Base-by-base conservation (phyloP, 2,888 invertebrate genomes). In the Baccha elongata region DNA sequence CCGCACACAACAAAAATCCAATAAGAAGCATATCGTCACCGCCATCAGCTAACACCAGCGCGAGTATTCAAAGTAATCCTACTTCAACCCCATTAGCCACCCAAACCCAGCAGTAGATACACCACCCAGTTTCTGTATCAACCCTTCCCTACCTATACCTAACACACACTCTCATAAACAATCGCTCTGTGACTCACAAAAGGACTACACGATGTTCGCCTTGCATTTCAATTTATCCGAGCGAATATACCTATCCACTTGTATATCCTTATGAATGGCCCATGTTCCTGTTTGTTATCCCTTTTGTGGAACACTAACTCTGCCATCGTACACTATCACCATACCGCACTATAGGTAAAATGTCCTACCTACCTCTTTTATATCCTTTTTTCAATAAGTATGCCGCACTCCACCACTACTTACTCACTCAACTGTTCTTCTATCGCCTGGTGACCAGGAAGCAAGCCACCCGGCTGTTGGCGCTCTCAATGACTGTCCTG, bases 261-360 rank as follows among this genome's bases (percentile, higher is more conserved):
- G 55, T 83, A 83, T 73, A 83, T 83, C 78, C 83, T 83, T 83
- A 83, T 83, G 78, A 83, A 83, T 83, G 78, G 83, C 72, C 72
- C 83, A 83, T 83, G 83, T 83, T 83, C 83, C 83, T 83, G 83
- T 83, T 83, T 83, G 83, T 83, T 83, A 83, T 83, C 83, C 83
- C 83, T 73, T 83, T 83, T 83, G 83, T 83, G 83, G 83, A 83
- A 83, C 83, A 83, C 83, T 83, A 83, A 83, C 83, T 83, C 83
- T 78, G 68, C 78, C 78, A 83, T 78, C 78, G 68, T 78, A 78
- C 78, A 76, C 76, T 67, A 67, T 76, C 65, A 64, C 37, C 62
- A 53, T 52, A 60, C 42, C 29, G 46, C 62, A 62, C 62, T 35
- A 17, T 42, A 42, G 67, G 55, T 42, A n/a, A 8, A 26, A n/a